Evolutionary conservation across 1,140 invertebrate species (phyloP), one percentile per base, ranked within the genome.

Genomic region (Whitmania pigra): DNA sequence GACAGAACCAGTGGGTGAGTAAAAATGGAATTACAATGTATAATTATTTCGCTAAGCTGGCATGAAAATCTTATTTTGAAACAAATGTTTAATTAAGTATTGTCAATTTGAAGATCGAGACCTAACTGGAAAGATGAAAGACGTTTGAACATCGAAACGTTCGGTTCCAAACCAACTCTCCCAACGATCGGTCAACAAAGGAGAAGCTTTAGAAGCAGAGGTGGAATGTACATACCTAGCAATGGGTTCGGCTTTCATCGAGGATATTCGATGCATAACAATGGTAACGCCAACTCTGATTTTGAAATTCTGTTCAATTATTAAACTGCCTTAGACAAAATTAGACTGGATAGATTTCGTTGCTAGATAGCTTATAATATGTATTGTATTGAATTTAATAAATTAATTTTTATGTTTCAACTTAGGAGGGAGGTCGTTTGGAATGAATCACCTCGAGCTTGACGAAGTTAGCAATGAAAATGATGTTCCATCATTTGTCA

Each of bases 51-150:
- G 11, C 22, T 63, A 7, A 11, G 57, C 29, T 18, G 20, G 29
- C 57, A 13, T 63, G 57, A 1, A n/a, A n/a, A 13, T 31, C 22
- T 11, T 17, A 49, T 49, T 49, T 49, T 49, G 5, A 11, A 49
- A 13, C 43, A 17, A 49, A 49, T 17, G 43, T 49, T 49, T 63
- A 11, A 31, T 25, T 63, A 31, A 11, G 1, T 25, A 57, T 57
- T n/a, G 20, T 63, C 18, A 63, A 63, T 63, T 25, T 18, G 11
- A 63, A 63, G 57, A 20, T 31, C 22, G 78, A 87, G 92, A 75
- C 91, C 91, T 74, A 94, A 97, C 84, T 97, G 95, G 94, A 87
- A 92, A 80, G 93, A 91, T 75, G 95, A 99, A 84, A 87, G 94
- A 69, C 96, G 96, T 83, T 83, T 97, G 69, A 99, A 98, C 83